Conservation (phyloP, 2,888 invertebrate species). For the Teleiodes luculella region DNA sequence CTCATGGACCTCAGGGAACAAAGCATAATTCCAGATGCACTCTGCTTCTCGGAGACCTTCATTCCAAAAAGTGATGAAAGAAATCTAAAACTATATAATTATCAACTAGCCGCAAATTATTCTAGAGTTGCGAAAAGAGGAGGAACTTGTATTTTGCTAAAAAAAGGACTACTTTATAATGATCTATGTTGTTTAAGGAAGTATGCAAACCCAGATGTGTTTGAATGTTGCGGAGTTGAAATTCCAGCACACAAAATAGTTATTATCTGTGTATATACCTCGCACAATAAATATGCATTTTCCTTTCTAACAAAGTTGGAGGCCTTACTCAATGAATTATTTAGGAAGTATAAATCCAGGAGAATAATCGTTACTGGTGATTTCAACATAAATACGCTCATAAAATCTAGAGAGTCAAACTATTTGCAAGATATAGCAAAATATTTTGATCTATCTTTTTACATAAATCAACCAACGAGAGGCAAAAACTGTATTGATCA, state of each 20-base stretch:
- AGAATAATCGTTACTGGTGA: conserved; percentile 9
- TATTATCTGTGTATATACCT: background rate
- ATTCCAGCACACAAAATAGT: background rate
- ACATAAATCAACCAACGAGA: conserved; percentile 14
- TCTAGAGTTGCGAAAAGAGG: background rate
- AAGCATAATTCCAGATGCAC: background rate
- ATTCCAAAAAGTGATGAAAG: background rate
- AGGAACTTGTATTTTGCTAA: background rate
- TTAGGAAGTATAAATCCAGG: background rate
- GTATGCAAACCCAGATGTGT: background rate
- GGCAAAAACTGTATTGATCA: conserved; percentile 11
- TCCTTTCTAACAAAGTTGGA: background rate
- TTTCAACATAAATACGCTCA: conserved; percentile 12
- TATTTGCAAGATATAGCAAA: conserved; percentile 4
- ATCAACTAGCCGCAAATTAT: background rate
- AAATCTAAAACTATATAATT: background rate
- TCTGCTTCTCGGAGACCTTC: background rate
- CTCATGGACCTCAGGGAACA: background rate
- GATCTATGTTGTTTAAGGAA: background rate
- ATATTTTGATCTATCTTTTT: conserved; percentile 8
- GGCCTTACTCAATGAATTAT: background rate
- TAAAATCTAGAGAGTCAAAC: background rate
- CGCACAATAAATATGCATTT: background rate
- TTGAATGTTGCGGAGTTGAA: background rate
- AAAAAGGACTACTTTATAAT: background rate